Evolutionary conservation across 2,113 vertebrate genomes (phyloP).

Genomic region (Scomber japonicus): DNA sequence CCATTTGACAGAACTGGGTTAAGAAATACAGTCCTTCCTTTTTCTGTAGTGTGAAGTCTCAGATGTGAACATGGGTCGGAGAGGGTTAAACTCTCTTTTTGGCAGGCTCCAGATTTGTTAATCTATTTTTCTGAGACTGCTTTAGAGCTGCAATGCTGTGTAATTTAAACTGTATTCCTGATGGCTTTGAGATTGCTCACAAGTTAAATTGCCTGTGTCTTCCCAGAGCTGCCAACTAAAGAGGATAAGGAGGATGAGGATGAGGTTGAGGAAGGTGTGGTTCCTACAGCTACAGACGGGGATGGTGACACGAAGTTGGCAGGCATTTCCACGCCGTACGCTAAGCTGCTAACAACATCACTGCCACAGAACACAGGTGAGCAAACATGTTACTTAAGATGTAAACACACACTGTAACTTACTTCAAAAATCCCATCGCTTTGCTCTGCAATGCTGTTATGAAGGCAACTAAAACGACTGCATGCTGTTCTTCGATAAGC

Average conservation of each 20-base stretch:
- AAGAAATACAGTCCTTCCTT: conserved; percentile 62
- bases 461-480: background rate
- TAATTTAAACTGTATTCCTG: conserved; percentile 35
- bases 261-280: conserved; percentile 40
- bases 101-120: conserved; percentile 12
- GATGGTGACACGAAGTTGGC: conserved; percentile 18
- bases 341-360: conserved; percentile 35
- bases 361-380: conserved; percentile 64
- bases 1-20: conserved; percentile 84
- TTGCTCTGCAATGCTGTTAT: background rate
- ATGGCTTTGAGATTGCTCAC: conserved; percentile 19
- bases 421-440: conserved; percentile 2
- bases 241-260: conserved; percentile 44
- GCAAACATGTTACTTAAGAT: conserved; percentile 22
- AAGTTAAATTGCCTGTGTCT: conserved; percentile 63
- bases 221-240: conserved; percentile 56
- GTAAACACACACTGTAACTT: conserved; percentile 15
- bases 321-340: conserved; percentile 28
- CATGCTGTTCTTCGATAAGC: conserved; percentile 21
- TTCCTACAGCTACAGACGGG: conserved; percentile 15
- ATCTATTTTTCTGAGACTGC: conserved; percentile 38
- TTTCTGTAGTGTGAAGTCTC: conserved; percentile 42
- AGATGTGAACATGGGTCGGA: conserved; percentile 34
- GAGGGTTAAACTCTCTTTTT: conserved; percentile 46
- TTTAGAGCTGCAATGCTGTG: background rate